phyloP scores from a whole-genome alignment of 2,888 invertebrate species.

The Proisotoma minuta region DNA sequence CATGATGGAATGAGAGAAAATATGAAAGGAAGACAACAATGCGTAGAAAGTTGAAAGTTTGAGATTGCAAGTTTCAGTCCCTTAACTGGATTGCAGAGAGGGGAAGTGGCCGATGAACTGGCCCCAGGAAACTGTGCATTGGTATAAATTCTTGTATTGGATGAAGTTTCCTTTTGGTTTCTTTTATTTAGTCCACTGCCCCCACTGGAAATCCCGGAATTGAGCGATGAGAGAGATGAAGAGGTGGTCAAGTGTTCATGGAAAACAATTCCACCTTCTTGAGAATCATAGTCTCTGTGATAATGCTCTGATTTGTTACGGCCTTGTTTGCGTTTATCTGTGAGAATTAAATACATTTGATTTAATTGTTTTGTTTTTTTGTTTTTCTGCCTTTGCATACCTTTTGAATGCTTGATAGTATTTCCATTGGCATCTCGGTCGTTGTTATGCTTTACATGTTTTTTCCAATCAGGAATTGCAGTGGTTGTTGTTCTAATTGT shows the following conservation, averaged over 20 bases:
- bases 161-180: constrained; percentile 1
- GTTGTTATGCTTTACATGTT: constrained; percentile 10
- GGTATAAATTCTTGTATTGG: constrained; percentile 1
- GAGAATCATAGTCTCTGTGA: constrained; percentile 3
- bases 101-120: neutral
- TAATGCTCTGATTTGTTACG: constrained; percentile 2
- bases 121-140: neutral
- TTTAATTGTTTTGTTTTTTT: neutral
- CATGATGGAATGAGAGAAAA: constrained; percentile 1
- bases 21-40: constrained; percentile 1
- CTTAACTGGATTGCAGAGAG: neutral
- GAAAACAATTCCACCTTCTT: neutral
- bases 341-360: neutral
- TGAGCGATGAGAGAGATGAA: constrained; percentile 5
- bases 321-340: neutral
- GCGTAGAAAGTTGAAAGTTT: no score
- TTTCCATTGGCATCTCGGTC: constrained; percentile 12
- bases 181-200: constrained; percentile 2
- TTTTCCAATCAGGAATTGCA: neutral
- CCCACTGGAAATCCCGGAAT: neutral
- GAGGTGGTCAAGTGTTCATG: neutral
- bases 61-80: neutral
- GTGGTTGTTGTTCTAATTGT: neutral
- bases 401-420: constrained; percentile 10
- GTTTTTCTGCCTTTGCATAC: neutral